Conservation (phyloP, 2,888 invertebrate species). For the Agrochola lychnidis region DNA sequence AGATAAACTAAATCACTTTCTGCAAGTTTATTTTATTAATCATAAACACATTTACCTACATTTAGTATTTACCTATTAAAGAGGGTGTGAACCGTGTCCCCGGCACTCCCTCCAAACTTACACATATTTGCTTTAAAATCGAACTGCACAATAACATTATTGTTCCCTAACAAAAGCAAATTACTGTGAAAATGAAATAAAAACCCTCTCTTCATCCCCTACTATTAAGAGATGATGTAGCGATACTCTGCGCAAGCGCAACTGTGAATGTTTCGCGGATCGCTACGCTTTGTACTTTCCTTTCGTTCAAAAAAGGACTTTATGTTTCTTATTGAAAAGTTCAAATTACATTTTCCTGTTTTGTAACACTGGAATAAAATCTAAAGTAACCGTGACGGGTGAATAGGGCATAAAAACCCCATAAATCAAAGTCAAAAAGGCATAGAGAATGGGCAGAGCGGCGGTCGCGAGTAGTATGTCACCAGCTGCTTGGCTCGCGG, state of each 20-base stretch:
- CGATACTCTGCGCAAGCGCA: conserved; percentile 87
- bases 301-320: conserved; percentile 66
- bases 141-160: conserved; percentile 85
- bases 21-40: conserved; percentile 47
- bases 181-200: conserved; percentile 90
- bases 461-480: conserved; percentile 86
- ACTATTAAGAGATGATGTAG: conserved; percentile 90
- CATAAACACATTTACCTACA: conserved; percentile 62
- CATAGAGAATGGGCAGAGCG: conserved; percentile 88
- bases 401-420: conserved; percentile 90
- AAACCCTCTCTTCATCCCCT: conserved; percentile 88
- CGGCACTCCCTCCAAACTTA: conserved; percentile 80
- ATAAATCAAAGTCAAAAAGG: conserved; percentile 92
- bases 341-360: conserved; percentile 55
- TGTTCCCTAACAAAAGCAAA: conserved; percentile 87
- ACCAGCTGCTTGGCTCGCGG: conserved; percentile 84
- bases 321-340: conserved; percentile 55
- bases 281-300: conserved; percentile 72
- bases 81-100: conserved; percentile 85
- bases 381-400: conserved; percentile 88
- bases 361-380: conserved; percentile 77
- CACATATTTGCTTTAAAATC: conserved; percentile 88
- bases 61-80: conserved; percentile 70
- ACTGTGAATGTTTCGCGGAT: conserved; percentile 79
- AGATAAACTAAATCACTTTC: background rate